Base-by-base conservation (phyloP, 1,140 invertebrate genomes). In the Physella acuta region DNA sequence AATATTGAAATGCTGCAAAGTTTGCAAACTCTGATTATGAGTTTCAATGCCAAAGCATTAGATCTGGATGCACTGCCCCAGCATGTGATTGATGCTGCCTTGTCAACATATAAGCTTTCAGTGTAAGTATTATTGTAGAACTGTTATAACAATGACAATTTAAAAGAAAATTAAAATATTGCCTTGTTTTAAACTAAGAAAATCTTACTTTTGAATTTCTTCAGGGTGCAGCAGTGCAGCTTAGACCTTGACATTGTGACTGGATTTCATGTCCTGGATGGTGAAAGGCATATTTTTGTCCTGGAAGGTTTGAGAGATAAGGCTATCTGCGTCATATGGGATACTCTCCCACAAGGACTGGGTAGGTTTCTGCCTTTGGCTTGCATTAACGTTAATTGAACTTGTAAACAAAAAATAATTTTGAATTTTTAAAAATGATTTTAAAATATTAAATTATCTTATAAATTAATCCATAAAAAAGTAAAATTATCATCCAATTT, bases 221-320 rank as follows among this genome's bases (percentile, higher is more conserved):
- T 60, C 70, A 85, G 83, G 8, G 77, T 78, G 26, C 83, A 85
- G 62, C 81, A 82, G 70, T 53, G 65, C 51, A 81, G 79, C 64
- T 69, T 77, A 39, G 63, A 69, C 5, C 68, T 85, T 67, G 76
- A 85, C 71, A 82, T 85, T 30, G 71, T 85, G 37, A 85, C 81
- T 30, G 84, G 84, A 8, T 85, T 85, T 71, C 83, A 85, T 34
- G 68, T 85, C 8, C 72, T 84, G 72, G 84, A 85, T 73, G 77
- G 79, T 8, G 66, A 75, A n/a, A 72, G 72, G 33, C 83, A 85
- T 71, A 51, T 85, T n/a, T 81, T 84, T 78, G 79, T 85, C 30
- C 67, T 85, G 24, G 84, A 85, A 69, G 84, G 84, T 11, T 73
- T 84, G 1, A 72, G 72, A 64, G 76, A 84, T 28, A 65, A 68